These are phyloP conservation scores for Furcifer pardalis DNA, from an alignment of 2,797 vertebrate genomes.

Conservation along the genomic window DNA sequence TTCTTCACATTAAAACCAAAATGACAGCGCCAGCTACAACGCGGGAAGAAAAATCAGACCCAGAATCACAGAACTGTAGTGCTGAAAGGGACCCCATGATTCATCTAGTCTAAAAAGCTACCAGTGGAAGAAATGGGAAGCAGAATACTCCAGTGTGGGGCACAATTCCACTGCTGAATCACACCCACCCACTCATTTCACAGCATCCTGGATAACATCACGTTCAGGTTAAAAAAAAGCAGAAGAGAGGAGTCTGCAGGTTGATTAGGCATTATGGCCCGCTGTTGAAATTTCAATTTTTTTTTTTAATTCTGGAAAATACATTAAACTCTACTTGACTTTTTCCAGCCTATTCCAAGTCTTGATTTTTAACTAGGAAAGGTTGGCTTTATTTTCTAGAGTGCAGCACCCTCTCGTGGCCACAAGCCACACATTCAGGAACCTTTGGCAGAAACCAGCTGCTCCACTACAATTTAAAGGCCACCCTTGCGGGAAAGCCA, in stretches of 20 bases:
- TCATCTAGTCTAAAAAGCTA: not conserved
- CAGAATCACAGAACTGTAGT: not conserved
- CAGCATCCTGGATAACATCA: too few relatives aligned
- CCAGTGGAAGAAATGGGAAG: too few relatives aligned
- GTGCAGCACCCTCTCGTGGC: not conserved
- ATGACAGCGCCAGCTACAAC: not conserved
- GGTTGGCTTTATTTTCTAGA: not conserved
- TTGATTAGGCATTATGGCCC: not conserved
- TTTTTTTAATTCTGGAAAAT: not conserved
- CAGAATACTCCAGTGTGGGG: not conserved
- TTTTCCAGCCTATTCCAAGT: too few relatives aligned
- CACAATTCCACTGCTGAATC: too few relatives aligned
- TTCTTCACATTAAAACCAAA: not conserved
- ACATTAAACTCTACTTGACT: not conserved
- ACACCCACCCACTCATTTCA: too few relatives aligned
- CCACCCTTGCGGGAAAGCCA: too few relatives aligned
- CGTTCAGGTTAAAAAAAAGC: not conserved
- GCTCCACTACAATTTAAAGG: too few relatives aligned
- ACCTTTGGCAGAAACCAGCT: too few relatives aligned
- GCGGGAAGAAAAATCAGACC: too few relatives aligned
- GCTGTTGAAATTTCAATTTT: too few relatives aligned
- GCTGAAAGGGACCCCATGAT: not conserved
- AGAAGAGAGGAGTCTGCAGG: too few relatives aligned
- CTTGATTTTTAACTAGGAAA: too few relatives aligned
- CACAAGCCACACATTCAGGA: not conserved